Conservation (phyloP, 2,888 invertebrate genomes). For the Aspidiotus rigidus region DNA sequence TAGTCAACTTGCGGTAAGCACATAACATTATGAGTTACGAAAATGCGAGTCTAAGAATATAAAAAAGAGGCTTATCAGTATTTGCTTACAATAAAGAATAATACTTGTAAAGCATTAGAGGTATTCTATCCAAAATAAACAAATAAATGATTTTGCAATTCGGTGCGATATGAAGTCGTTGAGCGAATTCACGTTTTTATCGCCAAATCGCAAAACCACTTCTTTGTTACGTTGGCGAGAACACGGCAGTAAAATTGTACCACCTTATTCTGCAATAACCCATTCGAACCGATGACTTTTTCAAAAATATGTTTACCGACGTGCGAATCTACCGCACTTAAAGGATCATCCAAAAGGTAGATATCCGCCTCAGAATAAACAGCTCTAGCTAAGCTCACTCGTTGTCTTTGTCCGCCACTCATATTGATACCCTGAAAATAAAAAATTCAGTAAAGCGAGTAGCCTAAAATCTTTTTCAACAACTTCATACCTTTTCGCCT, state of each 20-base stretch:
- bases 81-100: background rate
- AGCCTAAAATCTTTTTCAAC: background rate
- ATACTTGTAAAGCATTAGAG: too few species aligned
- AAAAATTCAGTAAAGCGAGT: background rate
- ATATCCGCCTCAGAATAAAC: conserved; percentile 81
- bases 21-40: conserved; percentile 92
- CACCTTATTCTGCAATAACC: conserved; percentile 43
- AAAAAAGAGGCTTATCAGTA: background rate
- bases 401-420: conserved; percentile 87
- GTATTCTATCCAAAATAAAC: too few species aligned
- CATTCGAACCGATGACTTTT: conserved; percentile 50
- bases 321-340: conserved; percentile 57
- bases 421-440: conserved; percentile 59
- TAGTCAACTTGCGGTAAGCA: conserved; percentile 83
- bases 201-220: too few species aligned
- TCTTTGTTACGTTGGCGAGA: too few species aligned
- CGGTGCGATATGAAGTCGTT: too few species aligned
- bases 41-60: conserved; percentile 57
- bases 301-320: conserved; percentile 58
- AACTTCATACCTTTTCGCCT: too few species aligned
- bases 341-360: conserved; percentile 90
- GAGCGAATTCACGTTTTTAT: too few species aligned
- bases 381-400: conserved; percentile 83
- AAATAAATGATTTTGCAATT: too few species aligned
- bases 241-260: background rate